Base-by-base conservation (phyloP, 2,888 invertebrate species). In the Drosophila buzzatii region DNA sequence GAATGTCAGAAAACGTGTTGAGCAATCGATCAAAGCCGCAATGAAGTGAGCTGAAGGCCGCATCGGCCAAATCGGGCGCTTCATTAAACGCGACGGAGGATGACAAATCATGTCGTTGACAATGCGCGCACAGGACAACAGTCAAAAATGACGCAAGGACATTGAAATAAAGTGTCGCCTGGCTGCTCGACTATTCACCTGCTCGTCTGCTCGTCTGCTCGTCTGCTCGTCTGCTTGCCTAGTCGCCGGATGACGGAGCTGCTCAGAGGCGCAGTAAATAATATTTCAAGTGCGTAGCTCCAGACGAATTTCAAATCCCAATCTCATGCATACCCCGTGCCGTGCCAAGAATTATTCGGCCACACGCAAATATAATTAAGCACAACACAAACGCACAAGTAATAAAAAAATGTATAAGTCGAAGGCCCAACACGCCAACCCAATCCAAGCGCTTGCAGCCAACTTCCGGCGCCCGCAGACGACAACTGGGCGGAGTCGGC, bases 321-420 rank as follows among this genome's bases (percentile, higher is more conserved):
- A 68, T 75, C 76, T 60, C 64, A 55, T 65, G 79, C 76, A 71
- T 57, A 58, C 57, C 56, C 18, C 23, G 27, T 59, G 55, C 12
- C 23, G 31, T 59, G 51, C 62, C 53, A 42, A 58, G 52, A 75
- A 84, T 78, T 67, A 71, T 75, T 65, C 79, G 77, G 77, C 76
- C 84, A 71, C 91, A 91, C 91, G 91, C 91, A 89, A 91, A 81
- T 84, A 89, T 88, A 91, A 92, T 91, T 91, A 91, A 91, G 73
- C 71, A 56, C 58, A 45, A 69, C 42, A 52, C 73, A 70, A 79
- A 83, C 89, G 80, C 83, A 82, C 69, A 68, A 76, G 63, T 76
- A 85, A 77, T 75, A 74, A 76, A 73, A 41, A 45, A 37, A 41
- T 31, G 27, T 27, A 31, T 31, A 12, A 12, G 14, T 18, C 18